Conservation (phyloP, 2,888 invertebrate species). For the Drosophila conformis region DNA sequence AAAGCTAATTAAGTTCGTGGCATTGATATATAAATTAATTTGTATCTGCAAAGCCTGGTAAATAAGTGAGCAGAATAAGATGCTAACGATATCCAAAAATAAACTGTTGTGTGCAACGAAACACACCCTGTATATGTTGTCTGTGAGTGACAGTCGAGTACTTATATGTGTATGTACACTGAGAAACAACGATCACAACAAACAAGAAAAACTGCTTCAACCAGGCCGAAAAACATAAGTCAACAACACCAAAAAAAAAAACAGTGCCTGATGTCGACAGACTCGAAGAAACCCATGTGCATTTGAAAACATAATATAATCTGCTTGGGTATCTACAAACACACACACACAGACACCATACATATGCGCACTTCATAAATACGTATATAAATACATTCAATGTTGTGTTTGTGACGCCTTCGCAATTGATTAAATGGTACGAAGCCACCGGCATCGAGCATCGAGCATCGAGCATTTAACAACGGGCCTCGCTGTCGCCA, state of each 20-base stretch:
- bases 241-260: conserved; percentile 13
- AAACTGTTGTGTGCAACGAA: conserved; percentile 1
- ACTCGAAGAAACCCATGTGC: conserved; percentile 36
- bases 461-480: conserved; percentile 16
- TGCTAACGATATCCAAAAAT: conserved; percentile 2
- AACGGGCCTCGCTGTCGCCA: conserved; percentile 25
- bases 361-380: neutral
- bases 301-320: conserved; percentile 32
- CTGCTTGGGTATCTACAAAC: conserved; percentile 4
- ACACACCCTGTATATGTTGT: conserved; percentile 7
- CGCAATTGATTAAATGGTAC: conserved; percentile 73
- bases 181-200: conserved; percentile 73
- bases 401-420: conserved; percentile 52
- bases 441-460: conserved; percentile 30
- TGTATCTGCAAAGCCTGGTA: neutral
- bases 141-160: conserved; percentile 11
- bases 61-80: neutral
- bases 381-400: conserved; percentile 30
- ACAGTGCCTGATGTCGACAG: conserved; percentile 45
- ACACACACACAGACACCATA: neutral
- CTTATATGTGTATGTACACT: conserved; percentile 16
- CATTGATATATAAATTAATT: neutral
- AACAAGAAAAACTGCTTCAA: conserved; percentile 68
- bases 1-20: neutral
- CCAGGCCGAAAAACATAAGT: conserved; percentile 42